Base-by-base conservation (phyloP, 2,113 vertebrate species). In the Gymnogyps californianus region DNA sequence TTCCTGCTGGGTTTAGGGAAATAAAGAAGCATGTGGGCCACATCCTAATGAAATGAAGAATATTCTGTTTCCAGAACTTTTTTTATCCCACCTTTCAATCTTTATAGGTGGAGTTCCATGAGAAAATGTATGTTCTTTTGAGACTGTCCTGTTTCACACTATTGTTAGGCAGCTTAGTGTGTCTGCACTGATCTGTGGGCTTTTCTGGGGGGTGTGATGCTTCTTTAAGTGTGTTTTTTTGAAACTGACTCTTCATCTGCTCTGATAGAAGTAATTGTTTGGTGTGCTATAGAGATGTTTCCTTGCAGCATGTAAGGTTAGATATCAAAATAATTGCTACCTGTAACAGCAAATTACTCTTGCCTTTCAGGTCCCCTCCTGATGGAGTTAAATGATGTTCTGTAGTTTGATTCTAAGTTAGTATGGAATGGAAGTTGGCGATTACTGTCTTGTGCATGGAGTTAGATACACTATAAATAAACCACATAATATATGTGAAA, bases 151-250 rank as follows among this genome's bases (percentile, higher is more conserved):
- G 34, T 65, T 92, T 46, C 29, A 46, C 28, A 32, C 15, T 3
- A 3, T 77, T 62, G 7, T 13, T 42, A 15, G 26, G 21, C 20
- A 61, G 12, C 19, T 64, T 20, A 24, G 16, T 57, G 16, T 1
- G 2, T 46, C 18, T 46, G 14, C 8, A 14, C 7, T 40, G 31
- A 5, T 47, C 3, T 13, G 8, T n/a, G 25, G 13, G 5, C 0
- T 13, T 19, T 59, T 55, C 8, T 1, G 1, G 16, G 24, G 13
- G 11, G 8, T 42, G 4, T 28, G 32, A 20, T 57, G 16, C 13
- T 49, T 40, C 11, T 24, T 49, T 9, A 44, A n/a, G 13, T 58
- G 16, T 38, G 24, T 14, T 58, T 65, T 64, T 87, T 80, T 57
- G 7, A 34, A 64, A 28, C 5, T 10, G 12, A 28, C 6, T 51